Base-by-base conservation (phyloP, 2,113 vertebrate genomes). In the Silurus asotus region DNA sequence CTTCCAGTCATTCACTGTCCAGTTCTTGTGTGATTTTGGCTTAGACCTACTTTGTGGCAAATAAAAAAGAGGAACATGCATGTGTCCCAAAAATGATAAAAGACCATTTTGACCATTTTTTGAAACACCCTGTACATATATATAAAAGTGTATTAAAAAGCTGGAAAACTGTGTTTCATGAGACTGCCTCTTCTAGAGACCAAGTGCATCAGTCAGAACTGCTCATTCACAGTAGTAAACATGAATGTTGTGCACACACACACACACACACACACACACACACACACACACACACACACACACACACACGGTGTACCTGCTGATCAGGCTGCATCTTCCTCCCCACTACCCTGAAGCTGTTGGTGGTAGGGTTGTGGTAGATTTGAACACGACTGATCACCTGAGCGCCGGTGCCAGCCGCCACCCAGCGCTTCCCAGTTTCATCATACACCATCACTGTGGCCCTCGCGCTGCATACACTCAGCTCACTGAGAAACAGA, bases 381-480 rank as follows among this genome's bases (percentile, higher is more conserved):
- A 98, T 97, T 93, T 97, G 96, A 62, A 98, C 96, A 0, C 97
- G 95, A 93, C 97, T 98, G 94, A 96, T 95, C 90, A 89, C 11
- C 89, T 96, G 96, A 8, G 95, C 23, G 5, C 97, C 97, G 0
- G 94, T 69, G n/a, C 97, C 97, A 0, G 97, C 96, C 0, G 96
- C 94, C 28, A 97, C 82, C 97, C 97, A 98, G 82, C 96, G 96
- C 91, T 97, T 98, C 86, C 93, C 95, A 88, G 90, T 74, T 61
- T 98, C 97, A 6, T 98, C 97, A 0, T 97, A 98, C 80, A 96
- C 92, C 97, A 97, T 98, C 89, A 98, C 96, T 2, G 96, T 97
- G 89, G 97, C 97, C 83, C 97, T 94, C 86, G 97, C 96, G 89
- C 96, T 96, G 92, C 96, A 97, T 85, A 97, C 92, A 74, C 96